Percentiles rank a stretch among this genome's conserved stretches.
Conservation (phyloP, 2,797 vertebrate species). For the Avahi laniger region DNA sequence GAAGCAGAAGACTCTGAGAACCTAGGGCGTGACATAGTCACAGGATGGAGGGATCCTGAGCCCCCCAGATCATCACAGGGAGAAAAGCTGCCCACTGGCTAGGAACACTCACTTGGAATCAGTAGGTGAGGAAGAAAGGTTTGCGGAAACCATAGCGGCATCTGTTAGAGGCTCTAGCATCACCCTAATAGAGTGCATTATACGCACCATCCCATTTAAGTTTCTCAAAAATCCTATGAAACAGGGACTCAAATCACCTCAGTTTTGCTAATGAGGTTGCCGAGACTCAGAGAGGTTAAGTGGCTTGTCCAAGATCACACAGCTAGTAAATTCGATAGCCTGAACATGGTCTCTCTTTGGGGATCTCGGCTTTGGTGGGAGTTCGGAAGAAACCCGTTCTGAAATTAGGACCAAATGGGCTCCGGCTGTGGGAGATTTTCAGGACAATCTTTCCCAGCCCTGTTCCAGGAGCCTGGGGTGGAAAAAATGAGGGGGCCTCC, state of each 20-base stretch:
- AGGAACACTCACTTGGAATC: not conserved
- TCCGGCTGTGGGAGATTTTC: not conserved
- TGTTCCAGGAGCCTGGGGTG: not conserved
- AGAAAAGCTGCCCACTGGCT: not conserved
- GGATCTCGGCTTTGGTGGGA: constrained; percentile 67
- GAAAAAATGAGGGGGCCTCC: not conserved
- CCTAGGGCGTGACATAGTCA: not conserved
- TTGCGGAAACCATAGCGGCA: not conserved
- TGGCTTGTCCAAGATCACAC: not conserved
- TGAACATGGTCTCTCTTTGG: constrained; percentile 44
- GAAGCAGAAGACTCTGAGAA: not conserved
- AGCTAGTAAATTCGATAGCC: not conserved
- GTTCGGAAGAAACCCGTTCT: constrained; percentile 69
- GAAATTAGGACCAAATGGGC: constrained; percentile 75
- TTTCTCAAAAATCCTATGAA: not conserved
- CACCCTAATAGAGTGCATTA: not conserved
- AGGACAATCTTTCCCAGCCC: not conserved
- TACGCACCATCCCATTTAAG: not conserved
- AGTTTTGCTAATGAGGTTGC: not conserved
- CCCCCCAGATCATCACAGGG: not conserved
- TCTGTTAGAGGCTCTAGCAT: not conserved
- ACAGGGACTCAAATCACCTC: not conserved
- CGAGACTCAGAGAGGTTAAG: not conserved
- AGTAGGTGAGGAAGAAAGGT: not conserved
- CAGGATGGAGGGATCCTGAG: not conserved